Percentiles rank a stretch among this genome's conserved stretches.
phyloP scores from a whole-genome alignment of 2,797 vertebrate species.

The Karalla daura region DNA sequence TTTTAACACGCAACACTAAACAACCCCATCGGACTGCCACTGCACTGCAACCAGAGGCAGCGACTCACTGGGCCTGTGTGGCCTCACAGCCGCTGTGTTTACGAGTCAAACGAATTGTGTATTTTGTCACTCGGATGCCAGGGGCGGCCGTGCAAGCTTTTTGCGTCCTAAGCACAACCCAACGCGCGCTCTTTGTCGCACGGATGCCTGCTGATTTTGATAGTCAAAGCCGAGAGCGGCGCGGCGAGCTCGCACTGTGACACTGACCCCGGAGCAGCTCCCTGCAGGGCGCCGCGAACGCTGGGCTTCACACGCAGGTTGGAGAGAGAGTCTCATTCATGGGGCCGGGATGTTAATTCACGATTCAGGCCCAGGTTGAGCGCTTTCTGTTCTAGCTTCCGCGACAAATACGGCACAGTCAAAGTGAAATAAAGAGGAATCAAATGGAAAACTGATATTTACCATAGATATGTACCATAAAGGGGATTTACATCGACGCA shows the following conservation, averaged over 20 bases:
- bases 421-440: too few species aligned
- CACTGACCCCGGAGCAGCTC: neutral
- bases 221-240: neutral
- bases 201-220: neutral
- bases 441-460: too few species aligned
- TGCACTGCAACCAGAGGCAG: neutral
- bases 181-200: neutral
- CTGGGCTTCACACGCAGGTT: neutral
- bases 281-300: too few species aligned
- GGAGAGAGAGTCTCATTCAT: neutral
- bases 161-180: neutral
- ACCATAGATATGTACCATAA: too few species aligned
- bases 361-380: too few species aligned
- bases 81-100: neutral
- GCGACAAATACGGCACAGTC: too few species aligned
- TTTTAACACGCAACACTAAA: neutral
- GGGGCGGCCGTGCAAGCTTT: neutral
- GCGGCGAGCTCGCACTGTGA: neutral
- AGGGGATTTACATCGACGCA: too few species aligned
- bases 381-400: too few species aligned
- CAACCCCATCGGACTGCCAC: neutral
- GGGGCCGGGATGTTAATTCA: neutral
- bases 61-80: neutral
- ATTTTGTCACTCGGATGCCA: neutral
- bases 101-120: neutral